Conservation (phyloP, 2,113 vertebrate species). For the Psittacula cyanocephala region DNA sequence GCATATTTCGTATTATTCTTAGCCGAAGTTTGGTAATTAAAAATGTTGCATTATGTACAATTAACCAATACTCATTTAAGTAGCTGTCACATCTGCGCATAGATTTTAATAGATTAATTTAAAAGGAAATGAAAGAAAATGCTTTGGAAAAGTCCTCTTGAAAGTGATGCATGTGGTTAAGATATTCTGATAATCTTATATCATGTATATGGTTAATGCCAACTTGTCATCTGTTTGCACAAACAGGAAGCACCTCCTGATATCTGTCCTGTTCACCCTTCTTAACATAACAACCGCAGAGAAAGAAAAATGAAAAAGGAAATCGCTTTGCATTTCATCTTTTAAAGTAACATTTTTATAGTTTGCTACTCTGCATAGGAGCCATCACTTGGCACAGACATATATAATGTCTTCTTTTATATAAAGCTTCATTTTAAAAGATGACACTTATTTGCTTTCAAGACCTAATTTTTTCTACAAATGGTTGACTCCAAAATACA, state of each 20-base stretch:
- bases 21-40: not conserved
- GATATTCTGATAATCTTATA: constrained; percentile 58
- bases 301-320: constrained; percentile 56
- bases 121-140: not conserved
- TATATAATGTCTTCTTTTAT: not conserved
- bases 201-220: constrained; percentile 4
- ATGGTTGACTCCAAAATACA: not conserved
- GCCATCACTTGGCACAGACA: not conserved
- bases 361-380: not conserved
- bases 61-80: not conserved
- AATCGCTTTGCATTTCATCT: constrained; percentile 60
- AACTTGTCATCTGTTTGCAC: constrained; percentile 49
- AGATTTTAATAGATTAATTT: not conserved
- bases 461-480: not conserved
- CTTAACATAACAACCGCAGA: constrained; percentile 61
- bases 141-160: not conserved
- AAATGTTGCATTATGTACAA: not conserved
- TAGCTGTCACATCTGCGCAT: not conserved
- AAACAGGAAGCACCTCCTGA: constrained; percentile 76
- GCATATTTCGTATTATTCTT: not conserved
- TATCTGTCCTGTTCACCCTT: constrained; percentile 58
- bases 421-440: not conserved
- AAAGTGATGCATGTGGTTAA: not conserved
- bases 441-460: not conserved
- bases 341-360: constrained; percentile 2